These are phyloP conservation scores for Eilema caniola DNA, from an alignment of 2,888 invertebrate genomes.

Conservation along the genomic window DNA sequence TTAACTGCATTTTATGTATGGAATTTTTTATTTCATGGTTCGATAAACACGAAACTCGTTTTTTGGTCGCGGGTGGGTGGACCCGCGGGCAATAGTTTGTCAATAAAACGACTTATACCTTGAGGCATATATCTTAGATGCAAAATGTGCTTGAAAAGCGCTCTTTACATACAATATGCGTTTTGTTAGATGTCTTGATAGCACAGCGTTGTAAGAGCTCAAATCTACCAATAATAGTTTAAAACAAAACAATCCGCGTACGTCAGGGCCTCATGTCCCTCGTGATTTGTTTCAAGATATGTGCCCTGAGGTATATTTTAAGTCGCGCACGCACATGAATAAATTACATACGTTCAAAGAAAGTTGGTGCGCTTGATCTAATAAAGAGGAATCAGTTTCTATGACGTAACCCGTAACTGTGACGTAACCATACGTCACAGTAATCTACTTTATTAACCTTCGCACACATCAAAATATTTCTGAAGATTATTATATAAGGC, in stretches of 20 bases:
- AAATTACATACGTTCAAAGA: slow-evolving; percentile 3
- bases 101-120: background rate
- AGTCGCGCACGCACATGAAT: background rate
- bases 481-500: slow-evolving; percentile 8
- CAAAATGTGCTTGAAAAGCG: too few species aligned
- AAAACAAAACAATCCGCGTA: too few species aligned
- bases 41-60: background rate
- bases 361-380: slow-evolving; percentile 11
- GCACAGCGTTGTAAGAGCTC: too few species aligned
- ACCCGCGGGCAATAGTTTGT: background rate
- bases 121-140: too few species aligned
- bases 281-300: too few species aligned
- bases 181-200: too few species aligned
- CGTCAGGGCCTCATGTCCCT: too few species aligned
- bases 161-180: too few species aligned
- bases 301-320: too few species aligned
- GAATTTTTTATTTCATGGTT: too few species aligned
- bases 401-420: slow-evolving; percentile 22
- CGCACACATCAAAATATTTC: background rate
- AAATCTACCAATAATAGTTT: too few species aligned
- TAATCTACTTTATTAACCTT: slow-evolving; percentile 18
- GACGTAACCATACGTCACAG: slow-evolving; percentile 15
- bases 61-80: background rate
- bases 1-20: too few species aligned
- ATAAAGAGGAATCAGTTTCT: background rate